Evolutionary conservation across 2,797 vertebrate genomes (phyloP), one percentile per base, ranked within the genome.

Genomic region (Huso huso): DNA sequence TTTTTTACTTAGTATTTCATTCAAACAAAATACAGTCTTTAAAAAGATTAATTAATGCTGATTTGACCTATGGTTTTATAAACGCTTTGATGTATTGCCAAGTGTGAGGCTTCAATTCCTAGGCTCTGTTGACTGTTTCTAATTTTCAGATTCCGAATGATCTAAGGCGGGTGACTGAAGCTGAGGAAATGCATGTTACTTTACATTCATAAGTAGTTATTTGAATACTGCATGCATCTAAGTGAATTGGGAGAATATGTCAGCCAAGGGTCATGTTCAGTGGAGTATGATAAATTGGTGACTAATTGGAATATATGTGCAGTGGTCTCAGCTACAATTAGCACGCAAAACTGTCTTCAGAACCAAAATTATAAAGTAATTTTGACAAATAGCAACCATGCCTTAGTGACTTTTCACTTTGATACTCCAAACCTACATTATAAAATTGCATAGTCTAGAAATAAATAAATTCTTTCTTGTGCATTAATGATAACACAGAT

Each of bases 311-410:
- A 89, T 89, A 79, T 83, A 89, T 88, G 79, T 78, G 78, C 77
- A 76, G 76, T 75, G 75, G 74, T 77, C 74, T 69, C 18, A 73
- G 81, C 79, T 77, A 73, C 83, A 89, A 89, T 91, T 86, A 90
- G 84, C 81, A 72, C 84, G 84, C 73, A 83, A 84, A 87, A 79
- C 82, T 80, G 74, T 82, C 79, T 73, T 75, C 5, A 64, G 75
- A 79, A 85, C 82, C 81, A 68, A 82, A 79, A 89, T 85, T 85
- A 84, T 81, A 69, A 84, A 88, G 86, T 89, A 88, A 89, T 89
- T 89, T 86, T 88, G 89, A 90, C 76, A 87, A 90, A 90, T 89
- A 79, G 81, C 74, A 67, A 76, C 74, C 68, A 72, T 73, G 81
- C 74, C 73, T 62, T 85, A 86, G 89, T 82, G 80, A 86, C 88